Percentiles rank a stretch among this genome's conserved stretches.
phyloP scores from a whole-genome alignment of 2,888 invertebrate genomes.

The Subacronicta megacephala region DNA sequence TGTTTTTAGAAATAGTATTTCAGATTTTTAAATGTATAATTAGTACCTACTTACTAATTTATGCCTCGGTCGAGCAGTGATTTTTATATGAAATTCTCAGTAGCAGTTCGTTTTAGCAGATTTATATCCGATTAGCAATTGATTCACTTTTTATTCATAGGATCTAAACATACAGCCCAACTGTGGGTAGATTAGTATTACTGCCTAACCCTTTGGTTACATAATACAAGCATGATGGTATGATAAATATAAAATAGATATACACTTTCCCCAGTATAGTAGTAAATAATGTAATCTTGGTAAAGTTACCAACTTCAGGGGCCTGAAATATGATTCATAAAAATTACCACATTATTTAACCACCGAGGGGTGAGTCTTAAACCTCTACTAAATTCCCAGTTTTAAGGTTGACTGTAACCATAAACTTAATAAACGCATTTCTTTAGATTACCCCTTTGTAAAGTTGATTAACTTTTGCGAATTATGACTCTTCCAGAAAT shows the following conservation, averaged over 20 bases:
- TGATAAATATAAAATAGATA: too few species aligned
- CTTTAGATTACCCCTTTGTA: slow-evolving; percentile 65
- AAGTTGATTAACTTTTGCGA: slow-evolving; percentile 63
- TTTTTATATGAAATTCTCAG: too few species aligned
- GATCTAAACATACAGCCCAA: too few species aligned
- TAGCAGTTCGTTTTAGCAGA: too few species aligned
- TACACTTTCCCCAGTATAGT: neutral
- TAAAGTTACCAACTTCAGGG: slow-evolving; percentile 22
- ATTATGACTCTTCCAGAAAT: slow-evolving; percentile 63
- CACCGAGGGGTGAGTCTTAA: slow-evolving; percentile 32
- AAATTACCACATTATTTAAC: slow-evolving; percentile 52
- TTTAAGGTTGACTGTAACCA: slow-evolving; percentile 52
- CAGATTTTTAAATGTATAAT: too few species aligned
- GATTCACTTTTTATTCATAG: too few species aligned
- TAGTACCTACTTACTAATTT: too few species aligned
- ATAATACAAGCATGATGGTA: too few species aligned
- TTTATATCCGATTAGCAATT: too few species aligned
- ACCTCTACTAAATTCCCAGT: slow-evolving; percentile 57
- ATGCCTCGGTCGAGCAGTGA: too few species aligned
- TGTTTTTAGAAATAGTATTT: neutral
- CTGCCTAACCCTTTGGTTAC: too few species aligned
- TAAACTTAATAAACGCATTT: slow-evolving; percentile 56
- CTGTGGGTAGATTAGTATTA: too few species aligned
- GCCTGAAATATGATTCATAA: slow-evolving; percentile 51
- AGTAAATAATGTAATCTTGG: slow-evolving; percentile 32